Percentiles rank a stretch among this genome's conserved stretches.
Conservation (phyloP, 2,888 invertebrate genomes). For the Agrochola macilenta region DNA sequence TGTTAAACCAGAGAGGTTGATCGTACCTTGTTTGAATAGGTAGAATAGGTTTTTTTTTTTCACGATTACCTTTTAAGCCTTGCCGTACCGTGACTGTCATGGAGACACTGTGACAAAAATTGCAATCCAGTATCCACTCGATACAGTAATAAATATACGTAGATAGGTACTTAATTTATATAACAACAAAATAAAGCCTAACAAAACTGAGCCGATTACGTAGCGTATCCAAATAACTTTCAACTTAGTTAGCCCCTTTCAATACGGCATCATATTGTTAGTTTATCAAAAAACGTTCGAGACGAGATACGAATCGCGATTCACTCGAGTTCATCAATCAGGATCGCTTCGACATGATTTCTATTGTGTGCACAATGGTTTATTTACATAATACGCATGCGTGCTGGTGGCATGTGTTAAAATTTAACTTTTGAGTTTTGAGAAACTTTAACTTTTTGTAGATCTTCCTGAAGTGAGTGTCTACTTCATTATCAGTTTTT, state of each 20-base stretch:
- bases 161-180: neutral
- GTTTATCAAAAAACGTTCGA: conserved; percentile 70
- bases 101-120: no score
- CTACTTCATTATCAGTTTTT: neutral
- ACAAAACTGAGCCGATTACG: conserved; percentile 52
- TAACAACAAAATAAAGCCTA: conserved; percentile 17
- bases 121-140: no score
- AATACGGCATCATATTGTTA: conserved; percentile 71
- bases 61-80: no score
- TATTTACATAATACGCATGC: conserved; percentile 84
- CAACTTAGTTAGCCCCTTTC: conserved; percentile 68
- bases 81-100: no score
- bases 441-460: conserved; percentile 24
- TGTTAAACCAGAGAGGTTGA: no score
- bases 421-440: conserved; percentile 31
- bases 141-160: no score
- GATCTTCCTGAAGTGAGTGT: neutral
- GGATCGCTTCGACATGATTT: conserved; percentile 82
- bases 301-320: conserved; percentile 74
- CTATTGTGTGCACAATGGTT: conserved; percentile 80
- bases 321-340: conserved; percentile 83
- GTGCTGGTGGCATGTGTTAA: conserved; percentile 77
- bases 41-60: no score
- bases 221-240: conserved; percentile 53
- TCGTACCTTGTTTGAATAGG: no score